These are phyloP conservation scores for Melanotaenia parkinsoni DNA, from an alignment of 2,797 vertebrate species.

Conservation along the genomic window DNA sequence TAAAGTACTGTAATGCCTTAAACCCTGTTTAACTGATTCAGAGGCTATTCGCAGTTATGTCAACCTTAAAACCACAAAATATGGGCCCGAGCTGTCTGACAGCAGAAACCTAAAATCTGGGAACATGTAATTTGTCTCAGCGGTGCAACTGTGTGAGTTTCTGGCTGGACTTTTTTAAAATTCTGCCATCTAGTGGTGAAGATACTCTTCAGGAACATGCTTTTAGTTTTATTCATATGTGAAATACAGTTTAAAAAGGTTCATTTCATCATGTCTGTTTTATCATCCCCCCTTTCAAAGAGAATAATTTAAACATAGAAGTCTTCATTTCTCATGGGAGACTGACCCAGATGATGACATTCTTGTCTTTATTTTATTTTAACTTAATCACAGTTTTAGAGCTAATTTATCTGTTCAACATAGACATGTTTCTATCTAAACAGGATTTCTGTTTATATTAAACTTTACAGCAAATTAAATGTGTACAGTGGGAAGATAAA, in stretches of 20 bases:
- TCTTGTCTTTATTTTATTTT: background rate
- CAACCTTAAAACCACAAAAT: slow-evolving; percentile 23
- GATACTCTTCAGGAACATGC: background rate
- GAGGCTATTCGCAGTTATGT: slow-evolving; percentile 28
- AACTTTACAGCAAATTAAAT: background rate
- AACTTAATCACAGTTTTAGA: background rate
- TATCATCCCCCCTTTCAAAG: slow-evolving; percentile 10
- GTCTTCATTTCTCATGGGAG: slow-evolving; percentile 4
- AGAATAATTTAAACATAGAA: slow-evolving; percentile 32
- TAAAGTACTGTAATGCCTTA: too few relatives aligned
- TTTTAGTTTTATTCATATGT: slow-evolving; percentile 2
- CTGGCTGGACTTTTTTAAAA: slow-evolving; percentile 5
- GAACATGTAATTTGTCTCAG: slow-evolving; percentile 15
- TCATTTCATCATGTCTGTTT: slow-evolving; percentile 41
- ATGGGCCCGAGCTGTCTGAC: background rate
- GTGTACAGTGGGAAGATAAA: background rate
- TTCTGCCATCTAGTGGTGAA: slow-evolving; percentile 66
- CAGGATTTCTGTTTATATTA: background rate
- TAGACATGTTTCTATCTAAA: background rate
- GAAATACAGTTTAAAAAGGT: background rate
- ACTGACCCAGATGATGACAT: slow-evolving; percentile 37
- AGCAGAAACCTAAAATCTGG: slow-evolving; percentile 19
- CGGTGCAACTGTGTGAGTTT: background rate
- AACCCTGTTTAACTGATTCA: background rate
- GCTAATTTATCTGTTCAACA: background rate